Evolutionary conservation across 2,113 vertebrate genomes (phyloP), one percentile per base, ranked within the genome.

Genomic region (Strigops habroptila): DNA sequence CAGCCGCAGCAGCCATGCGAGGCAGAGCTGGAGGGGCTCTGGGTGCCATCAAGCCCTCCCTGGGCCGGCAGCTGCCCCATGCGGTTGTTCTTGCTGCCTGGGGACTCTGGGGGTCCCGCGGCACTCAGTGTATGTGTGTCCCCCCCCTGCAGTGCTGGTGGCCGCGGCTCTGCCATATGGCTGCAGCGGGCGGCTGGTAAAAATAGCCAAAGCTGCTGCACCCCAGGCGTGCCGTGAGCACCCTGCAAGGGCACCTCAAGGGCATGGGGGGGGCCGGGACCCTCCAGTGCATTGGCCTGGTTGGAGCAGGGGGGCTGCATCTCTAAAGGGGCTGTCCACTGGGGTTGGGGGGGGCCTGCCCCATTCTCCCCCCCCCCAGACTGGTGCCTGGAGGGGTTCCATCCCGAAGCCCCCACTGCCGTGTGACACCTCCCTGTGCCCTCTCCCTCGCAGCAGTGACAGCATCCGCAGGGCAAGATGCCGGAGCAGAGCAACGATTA

Each of bases 401-500:
- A 2, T 14, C 35, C 55, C 1, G 3, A 39, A 49, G 39, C 9
- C 10, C 31, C 39, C 3, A 1, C 39, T 24, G 18, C 18, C 12
- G 1, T 0, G 12, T 95, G 91, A 95, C 55, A 0, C 51, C 60
- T 46, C 41, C 30, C 41, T 59, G 30, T 82, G 27, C 24, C 62
- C 76, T 78, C 8, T 69, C 44, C 63, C 49, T 68, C 28, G 8
- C 88, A 97, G 97, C 94, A 51, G 92, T 86, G 10, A 89, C 89
- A 59, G 76, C 82, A 8, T 28, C 35, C 1, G 51, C 16, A 7
- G 65, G 86, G 64, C 97, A 99, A 98, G 96, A 99, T 99, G 99
- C 99, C 99, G 14, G 99, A 99, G 96, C 99, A 99, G 96, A 99
- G 99, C 96, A 99, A 99, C 67, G 99, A 99, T 82, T 99, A 99